phyloP scores from a whole-genome alignment of 2,888 invertebrate genomes.

The Drosophila heteroneura region DNA sequence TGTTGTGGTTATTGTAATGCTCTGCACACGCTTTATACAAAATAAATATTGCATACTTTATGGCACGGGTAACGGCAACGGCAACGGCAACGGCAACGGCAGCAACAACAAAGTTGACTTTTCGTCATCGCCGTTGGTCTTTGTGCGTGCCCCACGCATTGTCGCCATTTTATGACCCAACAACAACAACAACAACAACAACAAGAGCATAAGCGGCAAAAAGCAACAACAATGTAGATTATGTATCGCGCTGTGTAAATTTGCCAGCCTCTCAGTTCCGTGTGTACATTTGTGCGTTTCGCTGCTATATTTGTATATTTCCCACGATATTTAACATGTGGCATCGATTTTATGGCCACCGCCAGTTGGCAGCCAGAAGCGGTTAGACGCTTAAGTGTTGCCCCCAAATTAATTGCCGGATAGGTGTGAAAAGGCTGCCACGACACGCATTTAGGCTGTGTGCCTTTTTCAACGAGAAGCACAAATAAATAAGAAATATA shows the following conservation, averaged over 20 bases:
- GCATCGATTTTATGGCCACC: constrained; percentile 71
- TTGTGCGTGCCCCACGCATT: constrained; percentile 67
- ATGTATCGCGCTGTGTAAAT: constrained; percentile 66
- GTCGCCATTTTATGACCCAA: constrained; percentile 75
- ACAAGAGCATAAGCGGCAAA: constrained; percentile 22
- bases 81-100: constrained; percentile 29
- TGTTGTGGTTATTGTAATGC: constrained; percentile 51
- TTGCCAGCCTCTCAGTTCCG: constrained; percentile 37
- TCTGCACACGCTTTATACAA: constrained; percentile 76
- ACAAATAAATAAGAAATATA: background rate
- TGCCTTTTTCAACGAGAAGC: background rate
- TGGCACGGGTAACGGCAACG: constrained; percentile 45
- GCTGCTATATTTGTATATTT: constrained; percentile 61
- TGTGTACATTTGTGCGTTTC: constrained; percentile 22
- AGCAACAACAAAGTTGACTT: constrained; percentile 64
- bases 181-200: constrained; percentile 36
- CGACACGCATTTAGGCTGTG: background rate
- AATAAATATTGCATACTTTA: constrained; percentile 81
- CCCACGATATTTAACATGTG: constrained; percentile 79
- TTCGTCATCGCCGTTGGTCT: constrained; percentile 65
- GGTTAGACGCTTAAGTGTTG: constrained; percentile 31
- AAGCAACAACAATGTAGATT: constrained; percentile 60
- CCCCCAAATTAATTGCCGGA: constrained; percentile 50
- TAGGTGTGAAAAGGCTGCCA: constrained; percentile 48
- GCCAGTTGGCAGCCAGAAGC: constrained; percentile 22